Base-by-base conservation (phyloP, 2,888 invertebrate species). In the Sinhomidia bicolor region DNA sequence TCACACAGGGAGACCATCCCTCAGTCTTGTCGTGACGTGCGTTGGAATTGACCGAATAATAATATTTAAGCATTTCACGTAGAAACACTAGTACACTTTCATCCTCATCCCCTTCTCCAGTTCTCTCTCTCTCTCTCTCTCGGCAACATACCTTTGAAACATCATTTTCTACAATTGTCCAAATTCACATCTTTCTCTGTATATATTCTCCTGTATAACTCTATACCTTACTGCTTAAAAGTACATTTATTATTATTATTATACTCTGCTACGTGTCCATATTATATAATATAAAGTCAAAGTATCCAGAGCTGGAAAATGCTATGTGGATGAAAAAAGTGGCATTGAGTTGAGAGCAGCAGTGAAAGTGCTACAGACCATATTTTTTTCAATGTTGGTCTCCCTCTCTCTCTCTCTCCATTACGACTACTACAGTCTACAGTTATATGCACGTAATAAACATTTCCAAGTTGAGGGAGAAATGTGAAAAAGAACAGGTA, bases 31-130 rank as follows among this genome's bases (percentile, higher is more conserved):
- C 88, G 88, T 88, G 88, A 88, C 88, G 71, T 79, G 88, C 65
- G 82, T 88, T 88, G 78, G 83, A 88, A 88, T 88, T 88, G 88
- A 88, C 82, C 82, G 79, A 88, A 88, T 88, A 74, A 88, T 88
- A 88, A 88, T 78, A 88, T 88, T 88, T 88, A 88, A 88, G 79
- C 88, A 83, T 83, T 88, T 88, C 88, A 88, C 88, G 86, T 82
- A 89, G 78, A 78, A 71, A 87, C 68, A 68, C 36, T 86, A 60
- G 82, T 89, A 88, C 82, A 81, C 85, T 81, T 89, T 83, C 74
- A 78, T 79, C 60, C 71, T 60, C 47, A 65, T 44, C 6, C 79
- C 57, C 60, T 60, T 65, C n/a, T 78, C 74, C n/a, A n/a, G n/a
- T n/a, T n/a, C 60, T 84, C 80, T 81, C 29, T 85, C 74, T 60